These are phyloP conservation scores for Alouatta palliata DNA, from an alignment of 2,113 vertebrate genomes.

Conservation along the genomic window DNA sequence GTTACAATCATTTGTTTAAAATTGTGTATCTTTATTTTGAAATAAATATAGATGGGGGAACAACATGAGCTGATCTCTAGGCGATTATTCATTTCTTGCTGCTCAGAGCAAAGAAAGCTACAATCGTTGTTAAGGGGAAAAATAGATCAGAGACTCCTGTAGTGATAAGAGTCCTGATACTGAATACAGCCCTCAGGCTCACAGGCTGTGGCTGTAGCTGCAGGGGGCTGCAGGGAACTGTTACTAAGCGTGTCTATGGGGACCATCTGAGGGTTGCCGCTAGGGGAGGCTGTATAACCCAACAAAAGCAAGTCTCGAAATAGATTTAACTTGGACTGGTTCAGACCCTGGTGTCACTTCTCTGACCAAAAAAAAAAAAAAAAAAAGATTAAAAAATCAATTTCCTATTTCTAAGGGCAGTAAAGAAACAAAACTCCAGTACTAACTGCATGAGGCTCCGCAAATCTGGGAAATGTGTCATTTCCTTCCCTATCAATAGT, in stretches of 20 bases:
- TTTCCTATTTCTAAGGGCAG: constrained; percentile 24
- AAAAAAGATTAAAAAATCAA: not conserved
- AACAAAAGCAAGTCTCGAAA: not conserved
- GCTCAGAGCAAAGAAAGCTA: not conserved
- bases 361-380: not conserved
- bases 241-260: not conserved
- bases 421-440: not conserved
- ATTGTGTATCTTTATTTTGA: constrained; percentile 27
- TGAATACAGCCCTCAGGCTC: not conserved
- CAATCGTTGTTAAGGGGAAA: not conserved
- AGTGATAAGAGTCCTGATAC: not conserved
- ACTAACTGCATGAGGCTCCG: not conserved
- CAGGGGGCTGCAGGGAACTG: not conserved
- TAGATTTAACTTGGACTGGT: not conserved
- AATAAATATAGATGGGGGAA: constrained; percentile 48
- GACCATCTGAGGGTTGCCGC: not conserved
- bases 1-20: constrained; percentile 16
- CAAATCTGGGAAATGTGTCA: not conserved
- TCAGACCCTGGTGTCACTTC: not conserved
- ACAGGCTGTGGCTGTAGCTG: accelerated
- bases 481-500: not conserved
- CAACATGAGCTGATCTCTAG: not conserved
- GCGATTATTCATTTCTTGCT: not conserved
- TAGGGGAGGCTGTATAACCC: not conserved
- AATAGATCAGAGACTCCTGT: not conserved